Evolutionary conservation across 2,888 invertebrate genomes (phyloP), one percentile per base, ranked within the genome.

Genomic region (Drosophila histrio): DNA sequence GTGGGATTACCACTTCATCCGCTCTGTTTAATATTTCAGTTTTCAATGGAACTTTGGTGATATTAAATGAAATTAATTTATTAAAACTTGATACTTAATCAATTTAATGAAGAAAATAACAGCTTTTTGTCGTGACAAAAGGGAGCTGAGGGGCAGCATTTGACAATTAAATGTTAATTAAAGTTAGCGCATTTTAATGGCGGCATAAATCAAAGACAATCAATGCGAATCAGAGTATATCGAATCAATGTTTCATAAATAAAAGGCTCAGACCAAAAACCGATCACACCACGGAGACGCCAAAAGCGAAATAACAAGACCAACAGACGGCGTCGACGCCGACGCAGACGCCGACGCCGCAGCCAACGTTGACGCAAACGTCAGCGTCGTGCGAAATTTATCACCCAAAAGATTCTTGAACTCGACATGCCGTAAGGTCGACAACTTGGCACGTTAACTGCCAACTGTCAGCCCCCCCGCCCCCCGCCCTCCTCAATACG

Each of bases 391-490:
- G 36, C 34, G 34, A 57, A 53, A 72, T 78, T 78, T 75, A 75
- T 78, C 65, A 60, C 66, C 65, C 54, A 44, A 72, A 69, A 81
- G 79, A 79, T 81, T 81, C 76, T 76, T 79, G 81, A 79, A 72
- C 79, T 81, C 72, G 66, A 65, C 70, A 32, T 65, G 52, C 24
- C 54, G 46, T 79, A 81, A 79, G 79, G 79, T 81, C 82, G 66
- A 64, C 77, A 60, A 72, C 69, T 78, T 69, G 41, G 49, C 52
- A 41, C 30, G 56, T 63, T 54, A 49, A 57, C 38, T 41, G 63
- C 41, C 41, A 19, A 38, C 53, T n/a, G 53, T 26, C 13, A 41
- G 24, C 38, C 34, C 57, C 9, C 34, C 13, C n/a, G n/a, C n/a
- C n/a, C n/a, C n/a, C n/a, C n/a, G n/a, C n/a, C n/a, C n/a, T n/a